phyloP scores from a whole-genome alignment of 2,113 vertebrate species.

The Perca fluviatilis region DNA sequence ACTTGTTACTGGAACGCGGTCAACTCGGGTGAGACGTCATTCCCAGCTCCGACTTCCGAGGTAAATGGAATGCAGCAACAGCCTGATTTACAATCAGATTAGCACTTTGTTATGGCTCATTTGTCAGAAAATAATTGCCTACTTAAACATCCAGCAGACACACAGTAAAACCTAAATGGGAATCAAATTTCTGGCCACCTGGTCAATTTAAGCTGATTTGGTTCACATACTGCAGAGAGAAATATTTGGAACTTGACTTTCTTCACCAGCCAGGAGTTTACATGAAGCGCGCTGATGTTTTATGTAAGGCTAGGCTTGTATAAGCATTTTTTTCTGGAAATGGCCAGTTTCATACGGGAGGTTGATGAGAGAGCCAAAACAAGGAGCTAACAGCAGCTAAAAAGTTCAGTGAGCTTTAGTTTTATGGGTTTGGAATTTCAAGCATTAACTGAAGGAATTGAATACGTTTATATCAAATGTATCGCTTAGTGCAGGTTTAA shows the following conservation, averaged over 20 bases:
- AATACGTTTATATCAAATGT: constrained; percentile 4
- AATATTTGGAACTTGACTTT: background rate
- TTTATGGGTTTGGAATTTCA: constrained; percentile 29
- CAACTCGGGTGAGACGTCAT: too few species aligned
- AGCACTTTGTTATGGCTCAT: constrained; percentile 60
- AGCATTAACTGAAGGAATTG: background rate
- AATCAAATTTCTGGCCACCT: background rate
- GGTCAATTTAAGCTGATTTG: constrained; percentile 8
- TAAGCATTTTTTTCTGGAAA: background rate
- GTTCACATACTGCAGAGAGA: constrained; percentile 30
- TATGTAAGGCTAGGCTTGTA: background rate
- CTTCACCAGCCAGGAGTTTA: constrained; percentile 3
- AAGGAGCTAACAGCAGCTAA: constrained; percentile 22
- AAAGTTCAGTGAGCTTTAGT: constrained; percentile 20
- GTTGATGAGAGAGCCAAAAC: constrained; percentile 1
- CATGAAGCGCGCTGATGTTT: background rate
- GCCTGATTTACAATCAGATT: constrained; percentile 30
- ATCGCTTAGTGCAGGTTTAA: background rate
- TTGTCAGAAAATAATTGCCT: constrained; percentile 25
- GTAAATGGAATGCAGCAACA: background rate
- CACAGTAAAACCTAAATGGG: background rate
- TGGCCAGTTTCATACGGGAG: background rate
- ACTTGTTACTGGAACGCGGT: too few species aligned
- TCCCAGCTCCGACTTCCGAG: too few species aligned
- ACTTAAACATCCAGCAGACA: constrained; percentile 21